Percentiles rank a stretch among this genome's conserved stretches.
phyloP scores from a whole-genome alignment of 1,140 invertebrate genomes.

The Pristionchus pacificus region DNA sequence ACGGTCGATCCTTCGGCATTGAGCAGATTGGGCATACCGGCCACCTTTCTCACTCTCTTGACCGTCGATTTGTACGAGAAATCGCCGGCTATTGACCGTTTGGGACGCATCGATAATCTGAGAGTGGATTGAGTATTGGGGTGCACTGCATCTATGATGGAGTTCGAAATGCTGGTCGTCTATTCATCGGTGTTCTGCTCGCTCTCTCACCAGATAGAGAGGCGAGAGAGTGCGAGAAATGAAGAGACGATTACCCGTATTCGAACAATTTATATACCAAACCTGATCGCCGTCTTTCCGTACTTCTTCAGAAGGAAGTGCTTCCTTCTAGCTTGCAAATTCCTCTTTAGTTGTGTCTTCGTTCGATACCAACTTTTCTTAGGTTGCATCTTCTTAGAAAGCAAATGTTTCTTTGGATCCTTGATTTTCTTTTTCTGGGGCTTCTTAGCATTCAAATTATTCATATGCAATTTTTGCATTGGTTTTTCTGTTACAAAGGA shows the following conservation, averaged over 20 bases:
- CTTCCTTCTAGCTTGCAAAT: neutral
- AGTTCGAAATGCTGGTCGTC: conserved; percentile 7
- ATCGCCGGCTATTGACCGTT: too few relatives aligned
- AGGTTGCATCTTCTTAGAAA: neutral
- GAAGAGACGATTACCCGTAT: neutral
- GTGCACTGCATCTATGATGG: neutral
- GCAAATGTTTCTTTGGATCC: neutral
- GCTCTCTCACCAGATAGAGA: neutral
- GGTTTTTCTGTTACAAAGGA: too few relatives aligned
- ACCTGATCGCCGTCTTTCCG: conserved; percentile 2
- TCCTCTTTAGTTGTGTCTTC: neutral
- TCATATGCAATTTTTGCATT: conserved; percentile 7
- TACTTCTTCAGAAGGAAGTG: neutral
- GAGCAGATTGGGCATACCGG: too few relatives aligned
- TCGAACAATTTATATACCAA: neutral
- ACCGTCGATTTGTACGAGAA: too few relatives aligned
- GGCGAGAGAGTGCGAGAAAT: too few relatives aligned
- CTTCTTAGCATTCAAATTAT: too few relatives aligned
- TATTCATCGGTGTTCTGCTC: conserved; percentile 3
- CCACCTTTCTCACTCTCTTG: too few relatives aligned
- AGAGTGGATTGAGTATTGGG: neutral
- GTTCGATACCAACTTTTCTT: too few relatives aligned
- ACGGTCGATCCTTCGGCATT: too few relatives aligned
- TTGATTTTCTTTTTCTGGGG: neutral
- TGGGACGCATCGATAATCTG: too few relatives aligned